Evolutionary conservation across 2,888 invertebrate genomes (phyloP).

Genomic region (Spialia ferax): DNA sequence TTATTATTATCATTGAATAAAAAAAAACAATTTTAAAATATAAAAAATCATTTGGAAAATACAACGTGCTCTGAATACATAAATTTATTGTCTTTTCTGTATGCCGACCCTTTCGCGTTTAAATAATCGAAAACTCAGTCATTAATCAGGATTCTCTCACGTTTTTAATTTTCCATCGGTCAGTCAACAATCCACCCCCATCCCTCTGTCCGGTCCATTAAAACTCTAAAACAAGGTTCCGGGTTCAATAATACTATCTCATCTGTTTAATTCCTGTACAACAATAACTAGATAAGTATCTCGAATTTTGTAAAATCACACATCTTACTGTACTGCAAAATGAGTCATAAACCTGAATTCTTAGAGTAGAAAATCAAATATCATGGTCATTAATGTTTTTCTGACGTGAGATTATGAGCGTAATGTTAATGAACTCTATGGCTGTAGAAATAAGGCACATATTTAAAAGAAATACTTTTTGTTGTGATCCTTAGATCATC

Average conservation of each 20-base stretch:
- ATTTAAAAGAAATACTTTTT: neutral
- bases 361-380: constrained; percentile 1
- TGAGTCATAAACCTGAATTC: neutral
- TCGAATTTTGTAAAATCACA: constrained; percentile 20
- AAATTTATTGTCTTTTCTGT: neutral
- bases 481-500: neutral
- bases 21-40: neutral
- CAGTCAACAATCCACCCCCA: constrained; percentile 70
- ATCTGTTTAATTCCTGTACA: constrained; percentile 35
- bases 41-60: neutral
- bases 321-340: neutral
- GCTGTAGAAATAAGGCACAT: constrained; percentile 8
- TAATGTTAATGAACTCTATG: neutral
- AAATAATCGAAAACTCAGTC: constrained; percentile 6
- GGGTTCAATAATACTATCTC: constrained; percentile 35
- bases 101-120: constrained; percentile 15
- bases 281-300: constrained; percentile 33
- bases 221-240: constrained; percentile 35
- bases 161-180: constrained; percentile 55
- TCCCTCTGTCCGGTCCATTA: constrained; percentile 47
- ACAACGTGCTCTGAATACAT: neutral
- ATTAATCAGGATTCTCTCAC: constrained; percentile 40
- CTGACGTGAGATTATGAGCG: neutral
- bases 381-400: neutral
- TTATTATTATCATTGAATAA: too few relatives aligned